phyloP scores from a whole-genome alignment of 2,113 vertebrate genomes.

The Trogon melanurus region DNA sequence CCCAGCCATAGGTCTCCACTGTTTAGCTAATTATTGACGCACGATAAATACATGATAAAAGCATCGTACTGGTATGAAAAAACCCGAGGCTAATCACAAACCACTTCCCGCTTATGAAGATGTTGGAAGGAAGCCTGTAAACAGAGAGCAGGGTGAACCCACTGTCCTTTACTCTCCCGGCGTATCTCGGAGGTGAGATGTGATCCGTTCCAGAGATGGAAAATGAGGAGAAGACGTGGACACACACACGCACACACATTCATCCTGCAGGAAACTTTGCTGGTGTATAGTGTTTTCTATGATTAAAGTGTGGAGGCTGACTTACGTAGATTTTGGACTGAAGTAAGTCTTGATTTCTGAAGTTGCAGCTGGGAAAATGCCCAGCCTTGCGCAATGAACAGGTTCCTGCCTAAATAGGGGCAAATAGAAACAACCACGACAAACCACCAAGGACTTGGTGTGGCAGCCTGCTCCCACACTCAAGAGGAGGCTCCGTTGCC shows the following conservation, averaged over 20 bases:
- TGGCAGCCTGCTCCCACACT: neutral
- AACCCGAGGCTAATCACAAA: neutral
- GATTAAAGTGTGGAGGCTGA: neutral
- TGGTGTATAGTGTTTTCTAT: neutral
- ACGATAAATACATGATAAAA: neutral
- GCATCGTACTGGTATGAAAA: neutral
- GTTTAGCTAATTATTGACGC: neutral
- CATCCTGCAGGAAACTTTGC: neutral
- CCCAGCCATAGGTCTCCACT: neutral
- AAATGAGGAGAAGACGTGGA: neutral
- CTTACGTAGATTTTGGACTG: neutral
- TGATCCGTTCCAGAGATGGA: neutral
- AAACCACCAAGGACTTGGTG: neutral
- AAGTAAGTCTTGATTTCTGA: neutral
- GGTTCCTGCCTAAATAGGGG: neutral
- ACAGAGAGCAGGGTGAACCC: neutral
- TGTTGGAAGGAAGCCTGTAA: constrained; percentile 9
- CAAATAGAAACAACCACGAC: neutral
- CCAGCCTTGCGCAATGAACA: fast-evolving
- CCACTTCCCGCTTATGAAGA: neutral
- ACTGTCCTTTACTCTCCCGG: neutral
- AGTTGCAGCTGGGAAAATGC: neutral
- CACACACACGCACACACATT: neutral
- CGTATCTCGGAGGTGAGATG: neutral
- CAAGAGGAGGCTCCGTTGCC: neutral